Conservation (phyloP, 2,113 vertebrate genomes). For the Rhagologus leucostigma region DNA sequence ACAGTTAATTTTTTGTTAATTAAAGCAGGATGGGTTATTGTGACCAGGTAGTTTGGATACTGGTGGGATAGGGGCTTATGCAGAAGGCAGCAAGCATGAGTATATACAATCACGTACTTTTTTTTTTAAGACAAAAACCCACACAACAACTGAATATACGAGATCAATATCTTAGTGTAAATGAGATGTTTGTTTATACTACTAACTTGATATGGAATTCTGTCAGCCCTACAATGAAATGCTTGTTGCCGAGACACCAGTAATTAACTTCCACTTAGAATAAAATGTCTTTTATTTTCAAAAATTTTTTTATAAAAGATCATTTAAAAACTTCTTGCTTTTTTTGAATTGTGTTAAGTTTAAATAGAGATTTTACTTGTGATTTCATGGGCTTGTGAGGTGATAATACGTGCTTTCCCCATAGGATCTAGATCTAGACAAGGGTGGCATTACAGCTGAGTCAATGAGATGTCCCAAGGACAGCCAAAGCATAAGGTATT, state of each 20-base stretch:
- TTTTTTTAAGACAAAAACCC: too few species aligned
- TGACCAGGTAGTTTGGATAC: background rate
- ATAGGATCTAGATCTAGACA: background rate
- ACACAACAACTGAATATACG: background rate
- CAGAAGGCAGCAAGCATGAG: background rate
- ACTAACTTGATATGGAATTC: background rate
- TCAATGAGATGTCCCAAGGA: background rate
- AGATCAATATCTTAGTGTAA: background rate
- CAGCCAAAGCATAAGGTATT: background rate
- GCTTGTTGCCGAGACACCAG: background rate
- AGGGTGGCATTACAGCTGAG: background rate
- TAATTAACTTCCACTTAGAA: background rate
- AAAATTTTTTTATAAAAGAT: background rate
- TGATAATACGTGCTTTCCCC: background rate
- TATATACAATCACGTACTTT: accelerated
- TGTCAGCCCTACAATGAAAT: background rate
- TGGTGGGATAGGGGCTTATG: background rate
- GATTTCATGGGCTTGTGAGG: background rate
- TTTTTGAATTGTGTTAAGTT: background rate
- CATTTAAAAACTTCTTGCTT: background rate
- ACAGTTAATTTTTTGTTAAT: background rate
- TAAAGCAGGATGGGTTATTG: background rate
- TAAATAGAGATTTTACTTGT: background rate
- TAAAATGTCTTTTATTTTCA: background rate
- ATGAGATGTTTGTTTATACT: background rate